phyloP scores from a whole-genome alignment of 2,113 vertebrate genomes.

The pig (Sus scrofa) region T2T-Sscrofa CM000815.6:118781001-118781500 shows the following conservation, averaged over 20 bases:
- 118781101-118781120: background rate
- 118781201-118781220: background rate
- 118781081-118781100: background rate
- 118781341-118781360: background rate
- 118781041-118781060: background rate
- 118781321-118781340: background rate
- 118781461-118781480: background rate
- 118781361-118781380: background rate
- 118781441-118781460: background rate
- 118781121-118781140: background rate
- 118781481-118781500: background rate
- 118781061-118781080: background rate
- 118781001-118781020: background rate
- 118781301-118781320: background rate
- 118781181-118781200: background rate
- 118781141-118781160: background rate
- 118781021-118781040: background rate
- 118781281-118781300: background rate
- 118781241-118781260: background rate
- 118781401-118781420: background rate
- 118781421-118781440: background rate
- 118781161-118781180: background rate
- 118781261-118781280: fast-evolving
- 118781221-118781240: background rate
- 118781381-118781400: background rate